These are phyloP conservation scores for Melanotaenia maccullochi DNA, from an alignment of 2,797 vertebrate species.

Conservation along the genomic window DNA sequence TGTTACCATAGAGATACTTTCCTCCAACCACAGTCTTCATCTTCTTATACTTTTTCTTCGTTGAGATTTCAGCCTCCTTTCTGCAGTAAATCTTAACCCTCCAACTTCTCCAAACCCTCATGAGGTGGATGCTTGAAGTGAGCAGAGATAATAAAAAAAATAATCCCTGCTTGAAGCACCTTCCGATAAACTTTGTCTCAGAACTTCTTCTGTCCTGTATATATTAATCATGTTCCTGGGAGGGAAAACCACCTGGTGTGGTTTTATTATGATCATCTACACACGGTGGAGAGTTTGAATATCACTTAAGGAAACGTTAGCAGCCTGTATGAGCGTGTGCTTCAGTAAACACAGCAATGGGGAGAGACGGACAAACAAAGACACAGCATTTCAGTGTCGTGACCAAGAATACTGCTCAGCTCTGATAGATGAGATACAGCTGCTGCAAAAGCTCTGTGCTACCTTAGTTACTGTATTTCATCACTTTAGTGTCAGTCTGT, in stretches of 20 bases:
- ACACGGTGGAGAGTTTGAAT: conserved; percentile 27
- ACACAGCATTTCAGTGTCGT: conserved; percentile 76
- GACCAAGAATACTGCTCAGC: conserved; percentile 69
- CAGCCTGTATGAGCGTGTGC: conserved; percentile 54
- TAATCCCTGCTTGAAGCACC: conserved; percentile 8
- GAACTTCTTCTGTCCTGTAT: conserved; percentile 44
- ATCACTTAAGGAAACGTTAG: conserved; percentile 34
- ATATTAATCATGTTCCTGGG: neutral
- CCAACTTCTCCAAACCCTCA: conserved; percentile 4
- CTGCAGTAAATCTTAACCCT: neutral
- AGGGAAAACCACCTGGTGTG: neutral
- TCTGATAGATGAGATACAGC: conserved; percentile 56
- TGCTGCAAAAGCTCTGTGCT: conserved; percentile 54
- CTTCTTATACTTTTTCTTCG: conserved; percentile 64
- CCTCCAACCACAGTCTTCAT: conserved; percentile 68
- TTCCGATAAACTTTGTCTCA: conserved; percentile 53
- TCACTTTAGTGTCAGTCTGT: conserved; percentile 42
- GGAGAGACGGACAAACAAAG: conserved; percentile 64
- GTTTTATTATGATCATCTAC: conserved; percentile 9
- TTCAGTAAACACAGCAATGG: conserved; percentile 47
- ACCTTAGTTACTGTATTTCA: conserved; percentile 32
- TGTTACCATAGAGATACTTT: conserved; percentile 85
- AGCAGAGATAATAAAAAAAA: conserved; percentile 2
- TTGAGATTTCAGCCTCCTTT: conserved; percentile 36
- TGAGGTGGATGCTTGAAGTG: conserved; percentile 6